Conservation (phyloP, 2,888 invertebrate genomes). For the Caenorhabditis sp. region DNA sequence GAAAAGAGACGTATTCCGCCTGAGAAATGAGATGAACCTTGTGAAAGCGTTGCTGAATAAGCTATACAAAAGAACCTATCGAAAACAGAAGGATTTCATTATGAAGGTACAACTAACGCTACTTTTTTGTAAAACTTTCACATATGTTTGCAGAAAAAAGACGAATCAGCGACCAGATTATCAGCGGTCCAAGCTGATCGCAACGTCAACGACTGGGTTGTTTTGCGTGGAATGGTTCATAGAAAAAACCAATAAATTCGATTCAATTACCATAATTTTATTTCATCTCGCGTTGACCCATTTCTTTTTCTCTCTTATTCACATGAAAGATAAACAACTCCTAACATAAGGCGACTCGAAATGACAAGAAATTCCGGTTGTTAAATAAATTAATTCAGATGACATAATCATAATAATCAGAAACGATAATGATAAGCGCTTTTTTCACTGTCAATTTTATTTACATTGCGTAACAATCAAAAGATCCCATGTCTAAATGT, state of each 20-base stretch:
- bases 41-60: conserved; percentile 52
- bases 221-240: conserved; percentile 8
- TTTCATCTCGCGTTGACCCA: not conserved
- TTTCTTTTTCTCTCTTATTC: not conserved
- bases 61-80: conserved; percentile 41
- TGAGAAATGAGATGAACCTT: conserved; percentile 53
- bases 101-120: conserved; percentile 9
- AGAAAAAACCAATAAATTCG: conserved; percentile 9
- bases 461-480: conserved; percentile 1
- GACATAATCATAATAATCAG: conserved; percentile 24
- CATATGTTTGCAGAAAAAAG: conserved; percentile 21
- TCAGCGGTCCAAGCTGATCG: conserved; percentile 38
- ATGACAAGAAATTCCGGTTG: conserved; percentile 1
- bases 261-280: not conserved
- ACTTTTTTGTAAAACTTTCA: no score
- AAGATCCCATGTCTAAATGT: not conserved
- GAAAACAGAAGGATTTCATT: conserved; percentile 40
- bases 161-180: conserved; percentile 4
- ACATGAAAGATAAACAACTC: not conserved
- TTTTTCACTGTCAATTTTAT: no score
- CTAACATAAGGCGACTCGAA: not conserved
- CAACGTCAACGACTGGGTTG: conserved; percentile 16
- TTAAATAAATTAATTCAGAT: conserved; percentile 12
- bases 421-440: no score
- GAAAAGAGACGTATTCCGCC: conserved; percentile 41